A percentile compares a stretch with the other conserved stretches of the same genome.
These are phyloP conservation scores for Cactoblastis cactorum DNA, from an alignment of 2,888 invertebrate genomes.

Conservation along the genomic window DNA sequence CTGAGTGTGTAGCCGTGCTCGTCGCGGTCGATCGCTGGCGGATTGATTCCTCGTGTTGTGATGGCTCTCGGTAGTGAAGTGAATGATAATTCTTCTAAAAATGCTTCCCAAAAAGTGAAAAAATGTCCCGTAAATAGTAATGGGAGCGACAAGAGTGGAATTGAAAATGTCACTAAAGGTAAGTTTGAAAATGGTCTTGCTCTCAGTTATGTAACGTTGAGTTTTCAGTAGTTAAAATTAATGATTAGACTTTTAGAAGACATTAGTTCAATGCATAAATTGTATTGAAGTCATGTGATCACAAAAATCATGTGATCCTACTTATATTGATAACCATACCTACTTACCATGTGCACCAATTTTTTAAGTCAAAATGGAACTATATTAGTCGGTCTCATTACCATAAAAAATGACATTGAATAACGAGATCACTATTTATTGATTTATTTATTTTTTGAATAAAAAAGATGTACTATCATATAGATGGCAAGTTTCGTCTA, in stretches of 20 bases:
- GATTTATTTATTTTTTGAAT: background rate
- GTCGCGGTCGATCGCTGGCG: slow-evolving; percentile 71
- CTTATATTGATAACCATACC: slow-evolving; percentile 21
- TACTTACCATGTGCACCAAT: slow-evolving; percentile 19
- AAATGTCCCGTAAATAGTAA: slow-evolving; percentile 64
- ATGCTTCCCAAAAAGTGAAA: slow-evolving; percentile 73
- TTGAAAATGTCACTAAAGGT: slow-evolving; percentile 71
- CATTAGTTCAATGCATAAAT: slow-evolving; percentile 27
- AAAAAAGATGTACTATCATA: background rate
- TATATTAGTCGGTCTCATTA: background rate
- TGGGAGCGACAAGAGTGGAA: slow-evolving; percentile 62
- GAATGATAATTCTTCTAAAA: slow-evolving; percentile 74
- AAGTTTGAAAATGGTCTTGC: slow-evolving; percentile 61
- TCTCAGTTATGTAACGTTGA: slow-evolving; percentile 74
- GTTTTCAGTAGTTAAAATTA: slow-evolving; percentile 31
- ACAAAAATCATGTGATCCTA: slow-evolving; percentile 57
- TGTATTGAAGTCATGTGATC: slow-evolving; percentile 63
- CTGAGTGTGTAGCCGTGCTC: slow-evolving; percentile 73
- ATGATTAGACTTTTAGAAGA: slow-evolving; percentile 34
- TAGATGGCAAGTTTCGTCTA: slow-evolving; percentile 16
- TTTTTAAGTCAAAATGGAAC: background rate
- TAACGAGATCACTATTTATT: background rate
- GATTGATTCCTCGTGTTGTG: slow-evolving; percentile 78
- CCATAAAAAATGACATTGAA: slow-evolving; percentile 12
- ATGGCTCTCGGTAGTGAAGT: slow-evolving; percentile 80